These are phyloP conservation scores for Melanostoma mellinum DNA, from an alignment of 2,888 invertebrate genomes.

Conservation along the genomic window DNA sequence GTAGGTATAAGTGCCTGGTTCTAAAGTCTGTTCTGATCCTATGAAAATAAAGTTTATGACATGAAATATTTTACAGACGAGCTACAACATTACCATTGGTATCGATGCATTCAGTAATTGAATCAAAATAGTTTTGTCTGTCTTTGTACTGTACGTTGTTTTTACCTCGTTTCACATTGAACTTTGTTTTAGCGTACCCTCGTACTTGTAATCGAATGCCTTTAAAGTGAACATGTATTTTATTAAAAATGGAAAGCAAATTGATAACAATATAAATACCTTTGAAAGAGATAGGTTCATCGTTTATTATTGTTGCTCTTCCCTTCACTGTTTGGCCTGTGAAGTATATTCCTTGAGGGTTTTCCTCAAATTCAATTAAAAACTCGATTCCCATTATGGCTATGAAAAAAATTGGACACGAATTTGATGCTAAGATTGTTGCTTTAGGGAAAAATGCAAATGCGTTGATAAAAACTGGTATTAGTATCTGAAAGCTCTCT, in stretches of 20 bases:
- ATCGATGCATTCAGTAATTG: slow-evolving; percentile 9
- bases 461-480: too few relatives aligned
- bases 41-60: not conserved
- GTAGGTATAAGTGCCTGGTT: slow-evolving; percentile 82
- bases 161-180: not conserved
- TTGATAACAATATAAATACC: not conserved
- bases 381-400: slow-evolving; percentile 76
- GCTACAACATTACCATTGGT: slow-evolving; percentile 11
- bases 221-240: not conserved
- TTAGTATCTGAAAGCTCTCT: too few relatives aligned
- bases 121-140: slow-evolving; percentile 8
- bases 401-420: not conserved
- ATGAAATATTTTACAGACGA: not conserved
- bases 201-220: slow-evolving; percentile 15
- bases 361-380: slow-evolving; percentile 78
- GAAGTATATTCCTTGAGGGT: slow-evolving; percentile 77
- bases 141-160: not conserved
- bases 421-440: too few relatives aligned
- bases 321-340: slow-evolving; percentile 77
- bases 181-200: slow-evolving; percentile 11
- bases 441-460: too few relatives aligned
- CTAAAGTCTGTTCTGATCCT: not conserved
- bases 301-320: not conserved
- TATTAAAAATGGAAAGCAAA: too few relatives aligned
- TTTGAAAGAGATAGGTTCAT: not conserved